Evolutionary conservation across 2,888 invertebrate genomes (phyloP).

Genomic region (Metalampra italica): DNA sequence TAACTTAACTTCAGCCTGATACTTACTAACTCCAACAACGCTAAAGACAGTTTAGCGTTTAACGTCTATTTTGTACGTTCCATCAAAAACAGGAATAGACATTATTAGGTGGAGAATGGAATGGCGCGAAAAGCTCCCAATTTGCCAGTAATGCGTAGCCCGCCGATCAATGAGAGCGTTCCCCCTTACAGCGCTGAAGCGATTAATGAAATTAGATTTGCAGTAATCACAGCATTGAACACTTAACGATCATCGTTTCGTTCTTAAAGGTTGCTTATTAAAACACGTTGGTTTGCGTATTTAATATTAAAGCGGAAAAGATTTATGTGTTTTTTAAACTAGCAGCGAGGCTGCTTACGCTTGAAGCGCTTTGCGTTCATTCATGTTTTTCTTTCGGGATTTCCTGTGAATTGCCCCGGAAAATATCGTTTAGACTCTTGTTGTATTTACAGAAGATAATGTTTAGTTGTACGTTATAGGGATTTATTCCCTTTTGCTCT

Average conservation of each 20-base stretch:
- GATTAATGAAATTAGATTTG: constrained; percentile 17
- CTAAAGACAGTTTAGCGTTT: too few species aligned
- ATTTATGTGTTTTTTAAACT: neutral
- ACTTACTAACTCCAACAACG: neutral
- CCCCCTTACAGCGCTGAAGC: constrained; percentile 20
- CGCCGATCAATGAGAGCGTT: constrained; percentile 22
- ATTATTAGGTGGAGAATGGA: constrained; percentile 18
- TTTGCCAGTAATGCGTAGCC: constrained; percentile 21
- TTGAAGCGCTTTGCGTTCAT: neutral
- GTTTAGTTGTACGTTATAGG: neutral
- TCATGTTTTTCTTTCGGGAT: neutral
- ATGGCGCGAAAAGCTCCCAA: constrained; percentile 26
- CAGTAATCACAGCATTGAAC: neutral
- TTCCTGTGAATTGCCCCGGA: neutral
- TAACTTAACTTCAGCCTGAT: too few species aligned
- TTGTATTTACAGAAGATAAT: neutral
- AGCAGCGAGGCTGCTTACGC: neutral
- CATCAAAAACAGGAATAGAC: constrained; percentile 3
- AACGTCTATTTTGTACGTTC: neutral
- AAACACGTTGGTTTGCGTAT: neutral
- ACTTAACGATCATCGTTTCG: neutral
- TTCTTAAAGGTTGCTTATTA: neutral
- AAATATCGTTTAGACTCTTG: neutral
- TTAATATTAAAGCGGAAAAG: neutral
- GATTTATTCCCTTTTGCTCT: neutral